These are phyloP conservation scores for Eurytoma adleriae DNA, from an alignment of 2,888 invertebrate genomes.

Conservation along the genomic window DNA sequence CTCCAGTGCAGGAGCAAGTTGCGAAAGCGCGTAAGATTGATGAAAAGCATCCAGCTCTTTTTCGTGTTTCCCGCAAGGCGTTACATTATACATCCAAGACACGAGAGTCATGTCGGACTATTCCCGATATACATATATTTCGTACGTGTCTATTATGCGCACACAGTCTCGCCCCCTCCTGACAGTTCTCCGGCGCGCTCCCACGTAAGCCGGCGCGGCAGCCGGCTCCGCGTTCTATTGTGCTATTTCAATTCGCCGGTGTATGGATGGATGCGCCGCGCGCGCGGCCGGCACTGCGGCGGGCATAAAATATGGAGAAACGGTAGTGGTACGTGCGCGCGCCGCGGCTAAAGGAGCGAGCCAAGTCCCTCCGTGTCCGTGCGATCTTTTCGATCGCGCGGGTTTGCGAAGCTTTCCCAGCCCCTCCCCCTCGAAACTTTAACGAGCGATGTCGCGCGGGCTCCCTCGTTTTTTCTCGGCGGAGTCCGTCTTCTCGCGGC, in stretches of 20 bases:
- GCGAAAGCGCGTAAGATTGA: no score
- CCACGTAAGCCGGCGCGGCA: not conserved
- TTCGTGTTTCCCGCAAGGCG: constrained; percentile 18
- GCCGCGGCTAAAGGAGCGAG: constrained; percentile 20
- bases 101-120: not conserved
- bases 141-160: constrained; percentile 46
- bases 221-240: constrained; percentile 40
- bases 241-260: constrained; percentile 54
- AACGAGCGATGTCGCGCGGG: not conserved
- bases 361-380: constrained; percentile 44
- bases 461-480: not conserved
- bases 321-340: constrained; percentile 18
- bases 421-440: constrained; percentile 8
- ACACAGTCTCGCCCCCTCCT: constrained; percentile 24
- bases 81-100: no score
- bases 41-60: not conserved
- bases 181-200: constrained; percentile 18
- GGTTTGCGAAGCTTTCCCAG: not conserved
- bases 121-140: constrained; percentile 34
- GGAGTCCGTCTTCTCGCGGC: not conserved
- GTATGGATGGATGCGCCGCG: constrained; percentile 45
- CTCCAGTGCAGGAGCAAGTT: no score
- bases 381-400: constrained; percentile 50
- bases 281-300: constrained; percentile 4
- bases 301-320: constrained; percentile 51